Base-by-base conservation (phyloP, 2,888 invertebrate genomes). In the Cheilosia grossa region DNA sequence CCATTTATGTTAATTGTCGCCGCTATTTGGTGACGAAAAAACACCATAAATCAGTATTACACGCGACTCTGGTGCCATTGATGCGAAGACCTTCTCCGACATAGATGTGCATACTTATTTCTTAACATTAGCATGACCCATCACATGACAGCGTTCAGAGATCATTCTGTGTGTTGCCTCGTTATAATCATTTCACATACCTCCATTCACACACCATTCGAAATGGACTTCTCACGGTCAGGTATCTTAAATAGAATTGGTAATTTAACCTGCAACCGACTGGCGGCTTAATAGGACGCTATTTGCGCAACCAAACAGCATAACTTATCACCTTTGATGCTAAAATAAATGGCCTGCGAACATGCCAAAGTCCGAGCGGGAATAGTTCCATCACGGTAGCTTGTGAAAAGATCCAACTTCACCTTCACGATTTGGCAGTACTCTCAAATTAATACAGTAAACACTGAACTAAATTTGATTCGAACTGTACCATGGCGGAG, bases 251-350 rank as follows among this genome's bases (percentile, higher is more conserved):
- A 66, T 56, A 77, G 64, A 82, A 77, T 72, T 82, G 30, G 78
- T 63, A 67, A 78, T 49, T 44, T 82, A 67, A 73, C 78, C 73
- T 72, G 66, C 75, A 80, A 66, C 59, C 82, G 67, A 73, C 78
- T 67, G 67, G 73, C 73, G 67, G 67, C 56, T 72, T 78, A 82
- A 82, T 78, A 64, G 64, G 79, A 64, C 58, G 70, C 69, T 69
- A 70, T 79, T 74, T 83, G 79, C 79, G 69, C 69, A 83, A 74
- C 69, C 27, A 74, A 74, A 79, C 42, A 79, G 79, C 83, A 83
- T 83, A 83, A 83, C 83, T 83, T 83, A 83, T 83, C 83, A 83
- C 83, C 83, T 83, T 51, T 75, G 74, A 7, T 70, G 79, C 74
- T 66, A 30, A 9, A 27, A 74, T 83, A 83, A 83, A 83, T 83